phyloP scores from a whole-genome alignment of 2,888 invertebrate genomes.

The Lampropteryx suffumata region DNA sequence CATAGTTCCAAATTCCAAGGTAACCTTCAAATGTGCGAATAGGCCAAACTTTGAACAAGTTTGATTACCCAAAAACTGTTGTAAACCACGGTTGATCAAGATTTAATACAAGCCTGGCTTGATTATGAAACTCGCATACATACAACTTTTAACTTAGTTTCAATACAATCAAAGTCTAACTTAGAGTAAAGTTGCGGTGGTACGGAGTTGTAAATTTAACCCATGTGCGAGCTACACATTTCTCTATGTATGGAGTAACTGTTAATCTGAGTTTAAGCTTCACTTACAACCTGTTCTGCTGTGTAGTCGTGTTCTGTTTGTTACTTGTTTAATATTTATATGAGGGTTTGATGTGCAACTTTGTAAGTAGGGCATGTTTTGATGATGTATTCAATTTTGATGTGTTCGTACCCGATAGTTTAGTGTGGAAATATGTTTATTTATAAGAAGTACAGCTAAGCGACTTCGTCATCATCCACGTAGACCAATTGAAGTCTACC shows the following conservation, averaged over 20 bases:
- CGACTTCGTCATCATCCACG: too few species aligned
- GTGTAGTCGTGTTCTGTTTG: slow-evolving; percentile 27
- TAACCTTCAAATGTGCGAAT: background rate
- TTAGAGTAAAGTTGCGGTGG: slow-evolving; percentile 9
- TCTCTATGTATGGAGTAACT: slow-evolving; percentile 36
- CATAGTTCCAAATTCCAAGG: too few species aligned
- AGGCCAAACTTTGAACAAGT: slow-evolving; percentile 8
- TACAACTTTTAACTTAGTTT: background rate
- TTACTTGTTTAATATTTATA: slow-evolving; percentile 9
- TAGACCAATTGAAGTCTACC: too few species aligned
- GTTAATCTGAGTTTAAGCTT: slow-evolving; percentile 37
- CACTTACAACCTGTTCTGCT: slow-evolving; percentile 36
- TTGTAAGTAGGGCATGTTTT: slow-evolving; percentile 3
- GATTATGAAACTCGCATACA: slow-evolving; percentile 22
- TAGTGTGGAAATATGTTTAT: too few species aligned
- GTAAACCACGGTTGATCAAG: slow-evolving; percentile 13
- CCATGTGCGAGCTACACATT: slow-evolving; percentile 35
- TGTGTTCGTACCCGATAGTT: too few species aligned
- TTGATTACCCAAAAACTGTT: slow-evolving; percentile 9
- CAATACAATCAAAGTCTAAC: slow-evolving; percentile 1
- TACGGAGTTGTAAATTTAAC: slow-evolving; percentile 43
- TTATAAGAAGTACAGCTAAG: too few species aligned
- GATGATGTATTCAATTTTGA: background rate
- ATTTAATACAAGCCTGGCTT: slow-evolving; percentile 9
- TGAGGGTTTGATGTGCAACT: background rate